These are phyloP conservation scores for Hypercompe scribonia DNA, from an alignment of 2,888 invertebrate species.

Conservation along the genomic window DNA sequence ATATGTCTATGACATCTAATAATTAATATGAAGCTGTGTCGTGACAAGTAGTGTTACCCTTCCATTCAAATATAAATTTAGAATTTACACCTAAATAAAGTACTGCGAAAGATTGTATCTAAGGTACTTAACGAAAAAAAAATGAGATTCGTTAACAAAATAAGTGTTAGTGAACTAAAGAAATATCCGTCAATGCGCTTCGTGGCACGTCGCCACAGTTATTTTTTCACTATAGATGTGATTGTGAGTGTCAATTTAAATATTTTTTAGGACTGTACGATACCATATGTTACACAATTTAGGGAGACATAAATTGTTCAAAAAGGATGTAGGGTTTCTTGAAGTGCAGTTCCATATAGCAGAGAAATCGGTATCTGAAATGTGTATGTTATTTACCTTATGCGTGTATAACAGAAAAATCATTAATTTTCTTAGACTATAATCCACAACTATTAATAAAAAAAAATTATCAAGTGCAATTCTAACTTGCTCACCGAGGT, in stretches of 20 bases:
- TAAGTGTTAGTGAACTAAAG: background rate
- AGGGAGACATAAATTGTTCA: background rate
- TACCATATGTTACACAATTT: background rate
- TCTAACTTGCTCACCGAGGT: too few species aligned
- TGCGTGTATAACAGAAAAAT: background rate
- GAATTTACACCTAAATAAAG: background rate
- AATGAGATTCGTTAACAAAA: background rate
- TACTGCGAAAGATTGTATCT: background rate
- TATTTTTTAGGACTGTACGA: background rate
- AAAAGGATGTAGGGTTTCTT: background rate
- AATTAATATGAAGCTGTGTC: too few species aligned
- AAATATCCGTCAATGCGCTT: background rate
- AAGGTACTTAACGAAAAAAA: background rate
- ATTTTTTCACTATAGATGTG: background rate
- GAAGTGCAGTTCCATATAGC: background rate
- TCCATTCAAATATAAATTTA: too few species aligned
- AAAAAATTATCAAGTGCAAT: too few species aligned
- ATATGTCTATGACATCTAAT: too few species aligned
- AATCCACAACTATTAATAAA: background rate
- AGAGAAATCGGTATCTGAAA: background rate
- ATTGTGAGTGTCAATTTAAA: background rate
- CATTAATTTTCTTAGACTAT: background rate
- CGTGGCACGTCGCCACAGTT: background rate
- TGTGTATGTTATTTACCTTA: background rate
- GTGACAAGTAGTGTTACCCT: too few species aligned